Evolutionary conservation across 2,888 invertebrate species (phyloP).

Genomic region (Oligia latruncula): DNA sequence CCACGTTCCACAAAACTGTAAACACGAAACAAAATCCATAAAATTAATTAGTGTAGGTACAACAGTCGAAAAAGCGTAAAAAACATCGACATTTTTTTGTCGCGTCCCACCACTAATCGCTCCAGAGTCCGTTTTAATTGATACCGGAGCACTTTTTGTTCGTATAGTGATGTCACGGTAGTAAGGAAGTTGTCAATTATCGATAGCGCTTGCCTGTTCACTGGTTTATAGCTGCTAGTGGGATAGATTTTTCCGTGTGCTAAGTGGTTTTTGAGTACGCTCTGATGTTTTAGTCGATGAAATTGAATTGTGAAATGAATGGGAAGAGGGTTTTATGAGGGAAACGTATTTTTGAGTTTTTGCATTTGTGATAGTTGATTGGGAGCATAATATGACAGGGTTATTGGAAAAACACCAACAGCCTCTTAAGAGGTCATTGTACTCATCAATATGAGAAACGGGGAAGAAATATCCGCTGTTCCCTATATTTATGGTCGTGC

Average conservation of each 20-base stretch:
- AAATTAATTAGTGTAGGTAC: conserved; percentile 21
- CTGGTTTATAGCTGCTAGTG: conserved; percentile 1
- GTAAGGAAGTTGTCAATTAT: conserved; percentile 69
- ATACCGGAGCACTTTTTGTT: conserved; percentile 71
- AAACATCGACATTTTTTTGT: conserved; percentile 48
- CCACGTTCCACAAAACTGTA: conserved; percentile 8
- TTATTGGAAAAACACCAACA: no score
- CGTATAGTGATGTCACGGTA: conserved; percentile 62
- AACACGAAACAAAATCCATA: conserved; percentile 37
- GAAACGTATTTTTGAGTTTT: not conserved
- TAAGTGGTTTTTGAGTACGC: conserved; percentile 26
- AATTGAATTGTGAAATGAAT: conserved; percentile 22
- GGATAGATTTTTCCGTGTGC: conserved; percentile 24
- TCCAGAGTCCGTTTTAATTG: conserved; percentile 75
- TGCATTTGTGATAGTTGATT: not conserved
- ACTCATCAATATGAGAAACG: no score
- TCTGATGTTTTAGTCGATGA: conserved; percentile 14
- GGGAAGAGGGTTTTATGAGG: not conserved
- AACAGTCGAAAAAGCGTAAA: conserved; percentile 6
- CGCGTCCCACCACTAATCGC: conserved; percentile 66
- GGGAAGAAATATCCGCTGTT: no score
- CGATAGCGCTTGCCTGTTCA: conserved; percentile 59
- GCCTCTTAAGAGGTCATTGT: no score
- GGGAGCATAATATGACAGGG: not conserved
- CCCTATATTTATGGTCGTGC: no score